phyloP scores from a whole-genome alignment of 2,113 vertebrate genomes.

The Melanotaenia duboulayi region DNA sequence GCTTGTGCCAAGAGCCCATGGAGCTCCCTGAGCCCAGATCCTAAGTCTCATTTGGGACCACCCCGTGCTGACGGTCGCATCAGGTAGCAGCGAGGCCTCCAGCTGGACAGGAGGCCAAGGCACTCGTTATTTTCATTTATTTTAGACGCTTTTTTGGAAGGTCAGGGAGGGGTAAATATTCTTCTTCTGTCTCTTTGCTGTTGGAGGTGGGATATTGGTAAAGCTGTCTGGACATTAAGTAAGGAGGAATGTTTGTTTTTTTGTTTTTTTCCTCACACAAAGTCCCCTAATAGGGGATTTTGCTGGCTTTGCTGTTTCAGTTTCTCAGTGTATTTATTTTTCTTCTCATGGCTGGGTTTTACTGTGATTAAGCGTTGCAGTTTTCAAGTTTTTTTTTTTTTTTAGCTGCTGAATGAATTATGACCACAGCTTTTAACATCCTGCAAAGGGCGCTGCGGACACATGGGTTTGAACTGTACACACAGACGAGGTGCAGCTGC shows the following conservation, averaged over 20 bases:
- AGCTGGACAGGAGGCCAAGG: conserved; percentile 71
- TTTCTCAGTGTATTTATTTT: conserved; percentile 78
- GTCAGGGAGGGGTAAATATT: conserved; percentile 12
- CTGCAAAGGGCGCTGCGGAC: conserved; percentile 33
- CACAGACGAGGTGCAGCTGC: conserved; percentile 59
- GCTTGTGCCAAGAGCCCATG: conserved; percentile 91
- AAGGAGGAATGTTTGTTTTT: conserved; percentile 40
- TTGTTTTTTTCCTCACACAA: conserved; percentile 32
- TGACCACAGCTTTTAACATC: conserved; percentile 53
- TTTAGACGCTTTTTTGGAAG: conserved; percentile 37
- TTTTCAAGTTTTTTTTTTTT: conserved; percentile 70
- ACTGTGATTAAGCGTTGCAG: conserved; percentile 75
- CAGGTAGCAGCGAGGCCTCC: conserved; percentile 90
- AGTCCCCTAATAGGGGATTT: conserved; percentile 48
- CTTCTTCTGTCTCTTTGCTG: conserved; percentile 33
- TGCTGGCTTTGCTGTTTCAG: conserved; percentile 72
- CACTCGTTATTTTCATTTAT: conserved; percentile 67
- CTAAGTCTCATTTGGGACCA: conserved; percentile 91
- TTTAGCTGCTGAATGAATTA: conserved; percentile 68
- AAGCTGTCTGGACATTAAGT: conserved; percentile 33
- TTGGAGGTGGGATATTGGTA: background rate
- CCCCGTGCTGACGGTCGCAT: conserved; percentile 90
- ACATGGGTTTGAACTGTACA: conserved; percentile 47
- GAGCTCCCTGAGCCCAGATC: conserved; percentile 96
- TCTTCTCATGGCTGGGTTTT: conserved; percentile 71